phyloP scores from a whole-genome alignment of 2,113 vertebrate species.

The Proteles cristata region DNA sequence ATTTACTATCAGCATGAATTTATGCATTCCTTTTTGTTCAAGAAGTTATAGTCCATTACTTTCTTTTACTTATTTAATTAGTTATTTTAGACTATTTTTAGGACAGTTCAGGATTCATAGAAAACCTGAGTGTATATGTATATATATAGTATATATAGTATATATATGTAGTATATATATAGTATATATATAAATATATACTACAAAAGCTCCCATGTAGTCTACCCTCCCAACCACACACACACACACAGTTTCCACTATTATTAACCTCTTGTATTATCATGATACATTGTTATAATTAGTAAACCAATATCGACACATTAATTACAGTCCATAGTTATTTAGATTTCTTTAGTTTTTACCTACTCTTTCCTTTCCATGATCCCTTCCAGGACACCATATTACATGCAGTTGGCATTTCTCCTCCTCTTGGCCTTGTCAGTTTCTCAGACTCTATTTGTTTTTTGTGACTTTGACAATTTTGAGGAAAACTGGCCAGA shows the following conservation, averaged over 20 bases:
- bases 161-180: neutral
- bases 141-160: neutral
- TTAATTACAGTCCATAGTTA: neutral
- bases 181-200: too few species aligned
- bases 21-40: conserved; percentile 14
- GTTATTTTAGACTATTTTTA: neutral
- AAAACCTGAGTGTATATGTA: neutral
- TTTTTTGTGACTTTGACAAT: conserved; percentile 10
- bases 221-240: too few species aligned
- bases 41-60: neutral
- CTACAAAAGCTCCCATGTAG: neutral
- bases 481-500: neutral
- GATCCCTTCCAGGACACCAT: neutral
- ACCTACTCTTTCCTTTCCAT: neutral
- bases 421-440: neutral
- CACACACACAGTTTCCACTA: neutral
- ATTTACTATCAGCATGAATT: neutral
- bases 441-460: neutral
- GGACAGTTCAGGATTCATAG: neutral
- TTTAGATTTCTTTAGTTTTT: neutral
- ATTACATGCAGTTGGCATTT: neutral
- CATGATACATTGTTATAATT: neutral
- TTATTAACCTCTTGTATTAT: conserved; percentile 11
- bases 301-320: neutral
- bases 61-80: neutral